phyloP scores from a whole-genome alignment of 2,888 invertebrate genomes.

The Noctua janthe region DNA sequence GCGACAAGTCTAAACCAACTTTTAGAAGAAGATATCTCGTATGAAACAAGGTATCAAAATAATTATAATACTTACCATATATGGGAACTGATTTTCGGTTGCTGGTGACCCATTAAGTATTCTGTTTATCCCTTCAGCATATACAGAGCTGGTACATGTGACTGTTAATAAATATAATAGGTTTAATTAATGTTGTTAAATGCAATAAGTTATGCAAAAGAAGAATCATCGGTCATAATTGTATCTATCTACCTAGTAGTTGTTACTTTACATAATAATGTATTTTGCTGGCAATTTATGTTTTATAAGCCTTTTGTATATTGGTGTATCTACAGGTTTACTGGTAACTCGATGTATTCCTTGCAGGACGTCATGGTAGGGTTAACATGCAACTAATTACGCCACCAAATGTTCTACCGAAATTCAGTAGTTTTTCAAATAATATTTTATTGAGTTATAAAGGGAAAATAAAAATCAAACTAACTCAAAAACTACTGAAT shows the following conservation, averaged over 20 bases:
- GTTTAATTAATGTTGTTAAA: not conserved
- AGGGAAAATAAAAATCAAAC: too few species aligned
- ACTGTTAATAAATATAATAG: slow-evolving; percentile 5
- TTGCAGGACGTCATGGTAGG: too few species aligned
- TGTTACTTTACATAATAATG: not conserved
- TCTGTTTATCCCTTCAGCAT: not conserved
- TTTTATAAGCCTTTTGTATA: not conserved
- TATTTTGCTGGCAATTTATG: not conserved
- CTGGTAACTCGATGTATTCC: too few species aligned
- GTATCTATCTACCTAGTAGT: not conserved
- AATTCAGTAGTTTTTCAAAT: too few species aligned
- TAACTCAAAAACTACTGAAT: too few species aligned
- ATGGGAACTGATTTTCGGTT: slow-evolving; percentile 4
- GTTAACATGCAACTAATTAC: too few species aligned
- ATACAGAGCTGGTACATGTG: not conserved
- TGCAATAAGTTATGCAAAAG: not conserved
- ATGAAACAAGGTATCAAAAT: not conserved
- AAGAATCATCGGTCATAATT: not conserved
- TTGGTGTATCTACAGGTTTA: not conserved
- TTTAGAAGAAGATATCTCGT: not conserved
- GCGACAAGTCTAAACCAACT: not conserved
- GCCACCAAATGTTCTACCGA: too few species aligned
- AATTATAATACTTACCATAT: slow-evolving; percentile 11
- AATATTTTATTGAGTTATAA: too few species aligned
- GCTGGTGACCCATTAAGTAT: slow-evolving; percentile 4